phyloP scores from a whole-genome alignment of 2,797 vertebrate genomes.

The Melanotaenia maccullochi region DNA sequence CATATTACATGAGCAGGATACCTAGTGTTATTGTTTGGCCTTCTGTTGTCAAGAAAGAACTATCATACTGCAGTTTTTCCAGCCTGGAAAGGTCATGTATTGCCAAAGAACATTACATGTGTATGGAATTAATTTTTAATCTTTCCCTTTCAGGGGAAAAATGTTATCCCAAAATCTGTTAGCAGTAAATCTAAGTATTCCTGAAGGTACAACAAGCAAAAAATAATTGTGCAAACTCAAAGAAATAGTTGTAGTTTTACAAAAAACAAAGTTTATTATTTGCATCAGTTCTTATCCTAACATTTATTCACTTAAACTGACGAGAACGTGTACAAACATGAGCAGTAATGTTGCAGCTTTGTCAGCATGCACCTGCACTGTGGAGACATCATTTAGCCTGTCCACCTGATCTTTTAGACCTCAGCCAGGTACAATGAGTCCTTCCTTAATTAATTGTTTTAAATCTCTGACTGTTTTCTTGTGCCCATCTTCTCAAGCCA shows the following conservation, averaged over 20 bases:
- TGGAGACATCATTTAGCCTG: neutral
- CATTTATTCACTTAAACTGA: constrained; percentile 5
- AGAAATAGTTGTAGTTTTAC: neutral
- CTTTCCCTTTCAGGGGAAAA: neutral
- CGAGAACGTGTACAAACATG: neutral
- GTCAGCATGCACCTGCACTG: constrained; percentile 26
- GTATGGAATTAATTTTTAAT: constrained; percentile 12
- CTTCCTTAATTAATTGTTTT: constrained; percentile 39
- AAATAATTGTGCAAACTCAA: neutral
- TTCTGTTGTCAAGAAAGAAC: constrained; percentile 5
- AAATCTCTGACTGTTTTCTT: constrained; percentile 19
- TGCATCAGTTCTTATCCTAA: neutral
- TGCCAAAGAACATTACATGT: constrained; percentile 18
- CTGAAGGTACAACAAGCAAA: constrained; percentile 8
- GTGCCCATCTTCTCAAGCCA: constrained; percentile 32
- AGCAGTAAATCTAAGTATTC: constrained; percentile 12
- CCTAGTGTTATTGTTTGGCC: constrained; percentile 6
- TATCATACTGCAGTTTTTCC: neutral
- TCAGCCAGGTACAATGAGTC: constrained; percentile 18
- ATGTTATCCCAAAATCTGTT: constrained; percentile 22
- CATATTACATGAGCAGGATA: constrained; percentile 5
- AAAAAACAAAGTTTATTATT: constrained; percentile 17
- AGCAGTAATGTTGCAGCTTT: neutral
- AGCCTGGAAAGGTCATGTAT: neutral
- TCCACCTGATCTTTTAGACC: constrained; percentile 26